Conservation (phyloP, 2,113 vertebrate genomes). For the Edolisoma coerulescens region DNA sequence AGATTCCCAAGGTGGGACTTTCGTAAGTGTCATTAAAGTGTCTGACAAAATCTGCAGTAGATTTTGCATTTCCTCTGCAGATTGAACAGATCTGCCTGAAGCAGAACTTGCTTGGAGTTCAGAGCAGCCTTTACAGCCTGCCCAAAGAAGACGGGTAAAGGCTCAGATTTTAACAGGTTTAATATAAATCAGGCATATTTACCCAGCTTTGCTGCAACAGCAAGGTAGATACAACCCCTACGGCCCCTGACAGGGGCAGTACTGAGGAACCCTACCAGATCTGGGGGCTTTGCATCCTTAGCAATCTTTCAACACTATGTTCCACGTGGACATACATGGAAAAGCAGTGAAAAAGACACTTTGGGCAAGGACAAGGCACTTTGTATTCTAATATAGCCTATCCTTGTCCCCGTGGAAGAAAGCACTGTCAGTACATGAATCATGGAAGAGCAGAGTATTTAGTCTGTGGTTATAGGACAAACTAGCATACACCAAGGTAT, state of each 20-base stretch:
- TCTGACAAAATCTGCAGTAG: neutral
- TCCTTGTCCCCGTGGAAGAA: neutral
- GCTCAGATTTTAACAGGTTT: neutral
- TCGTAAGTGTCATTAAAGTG: neutral
- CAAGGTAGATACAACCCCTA: neutral
- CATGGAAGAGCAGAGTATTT: neutral
- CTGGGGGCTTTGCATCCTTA: neutral
- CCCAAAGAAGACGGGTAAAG: neutral
- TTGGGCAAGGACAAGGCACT: neutral
- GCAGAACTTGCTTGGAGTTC: neutral
- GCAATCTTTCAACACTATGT: neutral
- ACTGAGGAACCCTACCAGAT: neutral
- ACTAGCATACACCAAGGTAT: neutral
- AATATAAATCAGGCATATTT: neutral
- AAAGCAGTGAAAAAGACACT: neutral
- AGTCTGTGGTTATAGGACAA: neutral
- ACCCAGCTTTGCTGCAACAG: neutral
- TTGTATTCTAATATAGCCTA: neutral
- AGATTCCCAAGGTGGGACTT: neutral
- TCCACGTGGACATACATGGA: neutral
- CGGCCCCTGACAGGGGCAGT: neutral
- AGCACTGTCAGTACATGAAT: neutral
- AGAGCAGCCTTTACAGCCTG: neutral
- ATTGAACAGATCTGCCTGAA: neutral
- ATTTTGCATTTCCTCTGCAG: neutral